These are phyloP conservation scores for Machimus atricapillus DNA, from an alignment of 2,888 invertebrate genomes.

Conservation along the genomic window DNA sequence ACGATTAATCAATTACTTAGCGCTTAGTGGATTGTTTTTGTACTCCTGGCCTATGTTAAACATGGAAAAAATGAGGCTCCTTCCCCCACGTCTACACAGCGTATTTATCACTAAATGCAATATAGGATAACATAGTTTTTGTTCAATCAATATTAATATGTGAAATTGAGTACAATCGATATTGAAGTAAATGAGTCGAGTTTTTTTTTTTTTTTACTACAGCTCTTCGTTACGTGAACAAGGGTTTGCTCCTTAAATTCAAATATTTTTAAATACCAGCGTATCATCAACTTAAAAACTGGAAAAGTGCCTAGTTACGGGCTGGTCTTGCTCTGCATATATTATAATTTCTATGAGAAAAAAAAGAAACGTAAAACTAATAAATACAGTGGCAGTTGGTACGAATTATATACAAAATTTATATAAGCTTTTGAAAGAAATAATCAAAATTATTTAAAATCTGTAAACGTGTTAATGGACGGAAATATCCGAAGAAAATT, in stretches of 20 bases:
- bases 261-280: not conserved
- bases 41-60: not conserved
- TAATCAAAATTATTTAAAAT: not conserved
- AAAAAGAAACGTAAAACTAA: not conserved
- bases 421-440: not conserved
- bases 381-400: not conserved
- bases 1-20: not conserved
- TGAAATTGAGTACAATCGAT: not conserved
- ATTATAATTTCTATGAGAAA: not conserved
- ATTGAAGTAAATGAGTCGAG: not conserved
- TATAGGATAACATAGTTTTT: not conserved
- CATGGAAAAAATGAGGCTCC: not conserved
- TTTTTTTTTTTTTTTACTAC: not conserved
- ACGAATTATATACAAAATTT: not conserved
- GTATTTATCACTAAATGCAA: not conserved
- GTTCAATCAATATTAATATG: not conserved
- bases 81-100: not conserved
- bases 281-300: not conserved
- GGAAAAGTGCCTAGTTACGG: not conserved
- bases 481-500: conserved; percentile 16
- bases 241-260: not conserved
- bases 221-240: not conserved
- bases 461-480: conserved; percentile 19
- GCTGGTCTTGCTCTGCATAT: not conserved
- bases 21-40: not conserved